These are phyloP conservation scores for Drosophila navojoa DNA, from an alignment of 1,140 invertebrate genomes.

Conservation along the genomic window DNA sequence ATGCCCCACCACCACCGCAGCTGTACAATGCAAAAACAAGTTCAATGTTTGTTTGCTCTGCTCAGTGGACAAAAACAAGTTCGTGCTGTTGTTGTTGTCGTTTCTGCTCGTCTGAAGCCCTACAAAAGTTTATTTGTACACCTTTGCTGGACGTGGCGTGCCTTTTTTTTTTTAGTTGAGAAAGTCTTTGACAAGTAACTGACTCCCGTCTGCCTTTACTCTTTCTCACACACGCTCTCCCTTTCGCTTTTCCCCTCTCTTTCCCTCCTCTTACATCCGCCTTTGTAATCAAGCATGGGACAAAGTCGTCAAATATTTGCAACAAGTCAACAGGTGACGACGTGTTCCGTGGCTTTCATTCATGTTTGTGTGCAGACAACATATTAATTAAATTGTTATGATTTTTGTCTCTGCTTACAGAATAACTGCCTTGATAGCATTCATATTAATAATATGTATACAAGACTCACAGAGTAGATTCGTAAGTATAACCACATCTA, in stretches of 20 bases:
- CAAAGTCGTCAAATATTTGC: constrained; percentile 73
- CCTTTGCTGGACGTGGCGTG: constrained; percentile 59
- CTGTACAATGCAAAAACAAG: constrained; percentile 62
- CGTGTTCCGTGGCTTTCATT: constrained; percentile 48
- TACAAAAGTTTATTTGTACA: constrained; percentile 71
- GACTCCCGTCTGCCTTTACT: constrained; percentile 15
- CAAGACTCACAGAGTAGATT: constrained; percentile 75
- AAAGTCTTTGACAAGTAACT: constrained; percentile 60
- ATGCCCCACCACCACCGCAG: neutral
- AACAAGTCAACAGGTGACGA: constrained; percentile 78
- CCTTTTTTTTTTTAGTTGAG: constrained; percentile 44
- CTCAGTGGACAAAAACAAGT: constrained; percentile 67
- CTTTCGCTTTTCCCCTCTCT: too few species aligned
- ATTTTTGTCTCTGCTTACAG: constrained; percentile 55
- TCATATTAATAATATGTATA: constrained; percentile 70
- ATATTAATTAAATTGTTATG: constrained; percentile 52
- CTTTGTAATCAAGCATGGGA: constrained; percentile 58
- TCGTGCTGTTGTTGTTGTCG: constrained; percentile 41
- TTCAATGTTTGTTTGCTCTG: constrained; percentile 78
- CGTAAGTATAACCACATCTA: constrained; percentile 60
- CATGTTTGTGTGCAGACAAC: constrained; percentile 32
- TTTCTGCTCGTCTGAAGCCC: constrained; percentile 63
- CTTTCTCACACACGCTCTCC: neutral
- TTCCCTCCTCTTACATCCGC: constrained; percentile 2
- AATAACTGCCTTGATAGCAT: constrained; percentile 82